Conservation (phyloP, 2,113 vertebrate genomes). For the Lasiurus borealis region DNA sequence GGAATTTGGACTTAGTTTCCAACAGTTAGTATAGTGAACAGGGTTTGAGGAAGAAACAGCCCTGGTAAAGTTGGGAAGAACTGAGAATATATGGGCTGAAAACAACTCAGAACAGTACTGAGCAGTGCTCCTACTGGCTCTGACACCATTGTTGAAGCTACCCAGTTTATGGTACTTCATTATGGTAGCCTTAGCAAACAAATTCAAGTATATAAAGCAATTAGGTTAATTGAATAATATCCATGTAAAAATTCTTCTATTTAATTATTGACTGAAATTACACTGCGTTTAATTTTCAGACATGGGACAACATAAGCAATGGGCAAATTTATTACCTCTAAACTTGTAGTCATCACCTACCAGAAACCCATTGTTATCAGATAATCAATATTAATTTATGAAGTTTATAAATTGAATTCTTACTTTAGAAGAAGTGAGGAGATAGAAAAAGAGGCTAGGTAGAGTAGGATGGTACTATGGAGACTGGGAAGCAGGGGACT, state of each 20-base stretch:
- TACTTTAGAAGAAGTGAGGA: constrained; percentile 8
- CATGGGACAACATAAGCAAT: neutral
- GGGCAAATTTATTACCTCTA: neutral
- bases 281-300: neutral
- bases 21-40: too few species aligned
- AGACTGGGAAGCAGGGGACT: too few species aligned
- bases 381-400: neutral
- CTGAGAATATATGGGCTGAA: too few species aligned
- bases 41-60: too few species aligned
- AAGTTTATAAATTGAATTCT: neutral
- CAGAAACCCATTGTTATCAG: neutral
- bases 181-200: neutral
- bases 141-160: neutral
- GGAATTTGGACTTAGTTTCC: too few species aligned
- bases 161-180: neutral
- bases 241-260: neutral
- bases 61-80: too few species aligned
- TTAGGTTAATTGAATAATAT: neutral
- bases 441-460: too few species aligned
- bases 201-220: neutral
- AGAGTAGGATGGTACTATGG: too few species aligned
- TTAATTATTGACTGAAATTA: neutral
- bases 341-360: neutral
- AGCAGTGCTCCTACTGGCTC: too few species aligned
- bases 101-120: too few species aligned